Evolutionary conservation across 2,113 vertebrate species (phyloP), one percentile per base, ranked within the genome.

Genomic region (Strix aluco): DNA sequence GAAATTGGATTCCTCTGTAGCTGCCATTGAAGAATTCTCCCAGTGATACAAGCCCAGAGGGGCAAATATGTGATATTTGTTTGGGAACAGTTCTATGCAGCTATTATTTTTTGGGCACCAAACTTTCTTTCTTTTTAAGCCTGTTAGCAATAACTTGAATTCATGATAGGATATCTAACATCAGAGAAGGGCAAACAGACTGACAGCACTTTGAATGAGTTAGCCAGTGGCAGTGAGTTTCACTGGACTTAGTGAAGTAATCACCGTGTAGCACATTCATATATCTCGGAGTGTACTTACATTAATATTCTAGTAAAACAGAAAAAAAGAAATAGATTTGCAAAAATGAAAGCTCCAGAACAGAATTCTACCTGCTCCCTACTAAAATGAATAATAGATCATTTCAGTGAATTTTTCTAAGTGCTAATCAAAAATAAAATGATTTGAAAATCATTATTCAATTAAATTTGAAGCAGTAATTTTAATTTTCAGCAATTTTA

Each of bases 361-460:
- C 36, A 90, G 29, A 42, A 15, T 78, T 82, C 27, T 70, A 30
- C 32, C 21, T 83, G 4, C 13, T 81, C 32, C n/a, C 32, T 91
- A 47, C 42, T 90, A 85, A 71, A 73, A 73, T 88, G 44, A 92
- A 67, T 93, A 88, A 51, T 86, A 54, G 38, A 87, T 89, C 5
- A 85, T 89, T 92, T 81, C 19, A 65, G 18, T 72, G 86, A 75
- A 2, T 91, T 84, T 92, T 94, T 82, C 30, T 42, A 71, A 92
- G 67, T 70, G 34, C 79, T 92, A 84, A 94, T 92, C 29, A 94
- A 80, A 91, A 95, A n/a, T 73, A n/a, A 13, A 80, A 92, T 66
- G 15, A 78, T 88, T 86, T 92, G 55, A 16, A 92, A 78, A 67
- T 96, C 55, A 67, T 63, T 81, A 40, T 63, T 93, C 30, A 86